Base-by-base conservation (phyloP, 2,888 invertebrate genomes). In the Athrips mouffetella region DNA sequence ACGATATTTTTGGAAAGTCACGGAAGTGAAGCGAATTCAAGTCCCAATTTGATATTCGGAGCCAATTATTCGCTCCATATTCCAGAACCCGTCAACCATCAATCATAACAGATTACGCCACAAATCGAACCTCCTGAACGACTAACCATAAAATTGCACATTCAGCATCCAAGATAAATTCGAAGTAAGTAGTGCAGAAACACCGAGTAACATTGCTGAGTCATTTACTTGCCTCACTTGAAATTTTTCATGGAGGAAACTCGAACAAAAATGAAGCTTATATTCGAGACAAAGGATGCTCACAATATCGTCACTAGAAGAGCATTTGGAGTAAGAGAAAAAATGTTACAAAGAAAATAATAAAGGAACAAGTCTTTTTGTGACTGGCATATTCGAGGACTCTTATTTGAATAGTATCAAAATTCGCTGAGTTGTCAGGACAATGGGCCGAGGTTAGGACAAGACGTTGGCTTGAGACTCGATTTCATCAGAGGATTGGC, bases 121-220 rank as follows among this genome's bases (percentile, higher is more conserved):
- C 74, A 72, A 78, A 78, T 77, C 69, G 71, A 75, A 69, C 68
- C 69, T 73, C 71, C 67, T 69, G 76, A 63, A 70, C 63, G 74
- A 64, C 70, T 73, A 73, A 73, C 73, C 67, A 76, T 73, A 77
- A 80, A 77, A 71, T 75, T 76, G 72, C 74, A 80, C 75, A 75
- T 73, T 80, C 79, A 79, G 73, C 70, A 64, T 54, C 55, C 60
- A 70, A 68, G 66, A 76, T 74, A 73, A 65, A 77, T 74, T 74
- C 60, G 62, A 60, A 63, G 60, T 72, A 76, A 76, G 71, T 72
- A 73, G 72, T 71, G 70, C 68, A 70, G 73, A 76, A 73, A 75
- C 61, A 67, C 67, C 57, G 41, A 33, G 58, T 57, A 65, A 70
- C 63, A 65, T 52, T 71, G 71, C 77, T 75, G 65, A 73, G 70